Evolutionary conservation across 2,113 vertebrate genomes (phyloP), one percentile per base, ranked within the genome.

Genomic region (Syngnathoides biaculeatus): DNA sequence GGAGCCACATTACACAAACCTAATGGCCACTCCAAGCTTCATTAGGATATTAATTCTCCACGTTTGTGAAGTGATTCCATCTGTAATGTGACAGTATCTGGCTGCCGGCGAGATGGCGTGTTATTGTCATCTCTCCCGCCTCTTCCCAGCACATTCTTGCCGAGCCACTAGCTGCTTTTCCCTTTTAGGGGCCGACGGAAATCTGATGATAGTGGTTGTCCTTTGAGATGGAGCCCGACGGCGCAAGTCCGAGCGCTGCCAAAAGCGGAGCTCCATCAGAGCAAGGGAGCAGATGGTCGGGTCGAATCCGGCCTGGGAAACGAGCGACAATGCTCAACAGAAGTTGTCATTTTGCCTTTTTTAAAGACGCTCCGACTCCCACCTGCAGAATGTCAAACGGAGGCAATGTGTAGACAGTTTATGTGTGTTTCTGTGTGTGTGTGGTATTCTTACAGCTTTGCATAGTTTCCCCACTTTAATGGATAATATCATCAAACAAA

Each of bases 11-110:
- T 96, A 95, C 93, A 92, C 94, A 89, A 92, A 93, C 92, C 93
- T 97, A 98, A 97, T 97, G 93, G 95, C 92, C 92, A 92, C 93
- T 93, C 90, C 74, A 83, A 87, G 93, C 94, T 95, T 95, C 95
- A 96, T 97, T 97, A 98, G 93, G 94, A 93, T 96, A 98, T 98
- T 97, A 96, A 97, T 97, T 97, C 94, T 93, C 91, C 90, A 89
- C 88, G 90, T 95, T 95, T 97, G 92, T 92, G 89, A 95, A 95
- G 93, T 93, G 93, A 95, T 94, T 96, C 94, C 92, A 95, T 95
- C 94, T 91, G 88, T 96, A 94, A 95, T 92, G 93, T 95, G 95
- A 95, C 94, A 94, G 93, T 93, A 89, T 86, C 92, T 92, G 88
- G 88, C 94, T 93, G 92, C 93, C 92, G 86, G 88, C 86, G 89